A percentile compares a stretch with the other conserved stretches of the same genome.
Evolutionary conservation across 2,797 vertebrate species (phyloP).

Genomic region (Pelodytes ibericus): DNA sequence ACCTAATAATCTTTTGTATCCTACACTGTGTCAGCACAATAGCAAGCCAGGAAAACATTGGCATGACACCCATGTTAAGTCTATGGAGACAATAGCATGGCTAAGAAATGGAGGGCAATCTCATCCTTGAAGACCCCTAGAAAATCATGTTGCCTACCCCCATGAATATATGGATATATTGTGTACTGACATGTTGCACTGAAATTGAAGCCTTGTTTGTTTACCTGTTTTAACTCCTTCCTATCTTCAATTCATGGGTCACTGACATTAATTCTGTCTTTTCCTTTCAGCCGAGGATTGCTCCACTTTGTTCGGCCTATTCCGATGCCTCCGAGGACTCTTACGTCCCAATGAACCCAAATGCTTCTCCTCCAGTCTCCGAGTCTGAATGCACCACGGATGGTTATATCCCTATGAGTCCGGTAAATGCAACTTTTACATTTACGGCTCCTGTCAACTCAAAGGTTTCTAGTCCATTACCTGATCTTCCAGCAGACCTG

Average conservation of each 20-base stretch:
- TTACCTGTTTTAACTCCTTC: background rate
- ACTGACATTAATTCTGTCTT: background rate
- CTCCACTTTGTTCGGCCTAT: constrained; percentile 63
- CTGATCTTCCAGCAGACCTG: constrained; percentile 73
- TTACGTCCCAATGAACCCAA: constrained; percentile 88
- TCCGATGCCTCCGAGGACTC: constrained; percentile 74
- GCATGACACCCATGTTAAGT: no score
- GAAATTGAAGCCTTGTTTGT: no score
- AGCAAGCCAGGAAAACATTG: no score
- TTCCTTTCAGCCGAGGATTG: constrained; percentile 75
- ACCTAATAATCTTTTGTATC: no score
- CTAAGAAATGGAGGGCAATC: no score
- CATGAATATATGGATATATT: no score
- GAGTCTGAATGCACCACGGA: constrained; percentile 69
- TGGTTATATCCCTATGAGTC: constrained; percentile 94
- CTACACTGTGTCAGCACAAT: no score
- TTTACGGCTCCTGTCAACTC: constrained; percentile 64
- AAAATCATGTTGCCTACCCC: no score
- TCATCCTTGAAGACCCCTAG: no score
- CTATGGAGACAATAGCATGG: no score
- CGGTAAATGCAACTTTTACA: constrained; percentile 65
- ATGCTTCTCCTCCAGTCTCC: constrained; percentile 67
- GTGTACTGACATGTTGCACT: no score
- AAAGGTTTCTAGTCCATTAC: constrained; percentile 67
- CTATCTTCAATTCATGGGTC: background rate